A percentile compares a stretch with the other conserved stretches of the same genome.
Evolutionary conservation across 2,797 vertebrate genomes (phyloP).

Genomic region (Garrulus glandarius): DNA sequence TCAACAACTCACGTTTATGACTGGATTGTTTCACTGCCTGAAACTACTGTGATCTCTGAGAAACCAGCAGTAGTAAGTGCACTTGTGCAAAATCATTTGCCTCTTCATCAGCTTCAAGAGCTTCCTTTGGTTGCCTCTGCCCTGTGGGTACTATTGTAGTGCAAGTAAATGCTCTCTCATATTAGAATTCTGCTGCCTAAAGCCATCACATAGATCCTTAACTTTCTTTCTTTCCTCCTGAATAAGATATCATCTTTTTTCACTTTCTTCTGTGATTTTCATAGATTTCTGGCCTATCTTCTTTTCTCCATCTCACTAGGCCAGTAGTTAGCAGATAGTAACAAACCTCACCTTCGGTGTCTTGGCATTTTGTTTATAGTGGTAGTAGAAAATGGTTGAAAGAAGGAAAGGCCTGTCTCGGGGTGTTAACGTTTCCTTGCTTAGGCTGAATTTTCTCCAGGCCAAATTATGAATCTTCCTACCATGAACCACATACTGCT

Average conservation of each 20-base stretch:
- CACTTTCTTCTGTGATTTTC: background rate
- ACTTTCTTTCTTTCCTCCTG: background rate
- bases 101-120: background rate
- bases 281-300: background rate
- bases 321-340: background rate
- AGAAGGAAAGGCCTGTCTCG: background rate
- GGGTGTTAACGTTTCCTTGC: background rate
- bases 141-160: background rate
- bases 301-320: background rate
- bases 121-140: background rate
- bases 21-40: background rate
- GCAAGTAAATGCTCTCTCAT: background rate
- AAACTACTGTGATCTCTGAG: background rate
- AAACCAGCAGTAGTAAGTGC: background rate
- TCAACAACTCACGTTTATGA: background rate
- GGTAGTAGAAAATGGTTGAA: background rate
- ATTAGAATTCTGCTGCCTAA: background rate
- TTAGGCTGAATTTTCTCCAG: background rate
- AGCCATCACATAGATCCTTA: background rate
- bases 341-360: background rate
- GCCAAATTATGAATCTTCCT: background rate
- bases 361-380: background rate
- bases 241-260: background rate
- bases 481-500: background rate
- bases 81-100: background rate